A percentile compares a stretch with the other conserved stretches of the same genome.
Conservation (phyloP, 2,888 invertebrate species). For the Rhaphigaster nebulosa region DNA sequence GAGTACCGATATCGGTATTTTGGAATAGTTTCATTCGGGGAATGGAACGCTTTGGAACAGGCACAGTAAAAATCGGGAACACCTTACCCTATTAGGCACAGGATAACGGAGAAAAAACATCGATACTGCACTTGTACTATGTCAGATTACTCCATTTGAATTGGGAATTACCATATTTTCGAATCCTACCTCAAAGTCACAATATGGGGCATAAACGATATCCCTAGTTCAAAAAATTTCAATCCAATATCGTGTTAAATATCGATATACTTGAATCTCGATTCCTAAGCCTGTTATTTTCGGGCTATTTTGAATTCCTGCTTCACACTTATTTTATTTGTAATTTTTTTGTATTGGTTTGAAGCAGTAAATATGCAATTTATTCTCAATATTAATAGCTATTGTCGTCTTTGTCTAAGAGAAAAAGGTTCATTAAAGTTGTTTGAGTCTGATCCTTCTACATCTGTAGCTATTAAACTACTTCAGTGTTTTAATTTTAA, state of each 20-base stretch:
- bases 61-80: no score
- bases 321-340: neutral
- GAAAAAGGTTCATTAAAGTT: slow-evolving; percentile 45
- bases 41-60: no score
- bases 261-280: neutral
- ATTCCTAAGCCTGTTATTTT: neutral
- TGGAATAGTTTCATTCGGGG: no score
- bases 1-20: no score
- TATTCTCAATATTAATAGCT: neutral
- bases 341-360: neutral
- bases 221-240: neutral
- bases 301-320: neutral
- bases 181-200: neutral
- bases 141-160: neutral
- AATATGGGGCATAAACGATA: neutral
- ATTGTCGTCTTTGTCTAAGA: slow-evolving; percentile 43
- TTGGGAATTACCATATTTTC: neutral
- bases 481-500: slow-evolving; percentile 36
- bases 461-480: slow-evolving; percentile 4
- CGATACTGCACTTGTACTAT: neutral
- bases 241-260: neutral
- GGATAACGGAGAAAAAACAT: neutral
- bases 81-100: neutral
- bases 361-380: neutral
- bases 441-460: neutral